Percentiles rank a stretch among this genome's conserved stretches.
Evolutionary conservation across 1,140 invertebrate genomes (phyloP).

Genomic region (Sesamia nonagrioides): DNA sequence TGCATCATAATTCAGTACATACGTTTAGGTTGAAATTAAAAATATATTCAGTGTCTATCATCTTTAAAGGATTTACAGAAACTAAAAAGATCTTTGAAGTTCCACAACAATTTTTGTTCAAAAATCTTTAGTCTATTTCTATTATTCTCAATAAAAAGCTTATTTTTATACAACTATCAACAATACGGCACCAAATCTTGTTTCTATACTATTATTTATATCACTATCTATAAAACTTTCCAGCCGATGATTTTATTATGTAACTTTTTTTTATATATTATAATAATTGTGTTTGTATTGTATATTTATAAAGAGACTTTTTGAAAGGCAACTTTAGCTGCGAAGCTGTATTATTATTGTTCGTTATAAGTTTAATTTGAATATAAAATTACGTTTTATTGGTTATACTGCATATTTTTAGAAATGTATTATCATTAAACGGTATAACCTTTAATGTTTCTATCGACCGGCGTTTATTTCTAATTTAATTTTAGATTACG

Average conservation of each 20-base stretch:
- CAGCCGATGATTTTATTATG: not conserved
- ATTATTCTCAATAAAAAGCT: conserved; percentile 12
- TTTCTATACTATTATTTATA: not conserved
- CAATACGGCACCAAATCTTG: conserved; percentile 30
- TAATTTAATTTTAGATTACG: not conserved
- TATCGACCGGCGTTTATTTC: not conserved
- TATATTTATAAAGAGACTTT: no score
- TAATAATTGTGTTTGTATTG: no score
- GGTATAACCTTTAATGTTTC: not conserved
- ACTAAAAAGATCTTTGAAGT: no score
- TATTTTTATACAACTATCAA: conserved; percentile 16
- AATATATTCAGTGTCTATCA: no score
- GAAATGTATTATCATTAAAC: not conserved
- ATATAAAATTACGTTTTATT: not conserved
- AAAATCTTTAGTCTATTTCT: not conserved
- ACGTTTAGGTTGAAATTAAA: no score
- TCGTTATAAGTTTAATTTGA: not conserved
- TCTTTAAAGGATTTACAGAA: no score
- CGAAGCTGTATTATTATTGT: not conserved
- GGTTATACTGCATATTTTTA: no score
- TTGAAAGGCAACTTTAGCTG: not conserved
- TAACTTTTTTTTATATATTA: not conserved
- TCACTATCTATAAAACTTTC: conserved; percentile 13
- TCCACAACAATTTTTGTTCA: no score
- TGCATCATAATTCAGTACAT: no score